Evolutionary conservation across 2,797 vertebrate species (phyloP).

Genomic region (Ibycter americanus): DNA sequence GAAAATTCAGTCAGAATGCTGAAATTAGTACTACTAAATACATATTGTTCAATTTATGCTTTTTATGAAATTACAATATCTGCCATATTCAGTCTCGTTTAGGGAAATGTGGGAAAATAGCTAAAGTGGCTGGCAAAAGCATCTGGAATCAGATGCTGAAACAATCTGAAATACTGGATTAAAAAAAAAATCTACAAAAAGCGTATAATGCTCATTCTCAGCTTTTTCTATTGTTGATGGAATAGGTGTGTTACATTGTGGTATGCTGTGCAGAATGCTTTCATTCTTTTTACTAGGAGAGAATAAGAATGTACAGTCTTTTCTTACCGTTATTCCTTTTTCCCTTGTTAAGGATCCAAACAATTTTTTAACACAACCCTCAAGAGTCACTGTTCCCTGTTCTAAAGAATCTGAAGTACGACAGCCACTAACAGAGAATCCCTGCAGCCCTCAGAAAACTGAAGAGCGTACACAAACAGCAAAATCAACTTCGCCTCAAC

Average conservation of each 20-base stretch:
- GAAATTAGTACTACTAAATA: not conserved
- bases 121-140: not conserved
- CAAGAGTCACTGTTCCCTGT: conserved; percentile 23
- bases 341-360: not conserved
- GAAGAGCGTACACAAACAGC: conserved; percentile 48
- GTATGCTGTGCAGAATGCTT: not conserved
- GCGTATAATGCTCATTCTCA: not conserved
- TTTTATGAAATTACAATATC: not conserved
- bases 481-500: conserved; percentile 58
- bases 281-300: not conserved
- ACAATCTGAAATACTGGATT: not conserved
- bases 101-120: not conserved
- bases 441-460: conserved; percentile 73
- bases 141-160: not conserved
- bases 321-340: not conserved
- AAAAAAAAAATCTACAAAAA: not conserved
- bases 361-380: conserved; percentile 66
- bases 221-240: not conserved
- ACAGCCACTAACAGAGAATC: not conserved
- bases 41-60: not conserved
- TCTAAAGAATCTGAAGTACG: conserved; percentile 46
- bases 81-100: not conserved
- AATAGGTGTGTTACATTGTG: not conserved
- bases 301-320: not conserved
- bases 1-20: not conserved